Percentiles rank a stretch among this genome's conserved stretches.
These are phyloP conservation scores for Mimas tiliae DNA, from an alignment of 2,888 invertebrate species.

Conservation along the genomic window DNA sequence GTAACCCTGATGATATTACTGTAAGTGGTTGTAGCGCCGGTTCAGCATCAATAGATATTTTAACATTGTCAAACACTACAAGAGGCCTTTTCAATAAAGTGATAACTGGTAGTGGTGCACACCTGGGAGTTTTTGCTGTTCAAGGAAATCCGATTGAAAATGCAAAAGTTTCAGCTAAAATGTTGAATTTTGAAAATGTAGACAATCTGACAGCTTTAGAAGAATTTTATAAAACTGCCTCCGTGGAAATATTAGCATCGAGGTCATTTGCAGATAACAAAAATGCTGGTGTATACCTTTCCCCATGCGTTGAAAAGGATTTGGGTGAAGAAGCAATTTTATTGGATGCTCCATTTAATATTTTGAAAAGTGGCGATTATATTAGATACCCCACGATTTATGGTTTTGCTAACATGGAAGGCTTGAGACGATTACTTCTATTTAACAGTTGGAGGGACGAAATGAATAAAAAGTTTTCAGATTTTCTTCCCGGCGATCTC, in stretches of 20 bases:
- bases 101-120: constrained; percentile 54
- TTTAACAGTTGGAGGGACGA: constrained; percentile 39
- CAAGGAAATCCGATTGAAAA: constrained; percentile 51
- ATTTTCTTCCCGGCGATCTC: constrained; percentile 44
- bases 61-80: constrained; percentile 49
- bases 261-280: not conserved
- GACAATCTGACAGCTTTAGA: constrained; percentile 49
- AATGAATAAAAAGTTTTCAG: constrained; percentile 46
- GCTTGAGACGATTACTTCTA: too few species aligned
- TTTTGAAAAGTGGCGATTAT: constrained; percentile 37
- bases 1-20: constrained; percentile 58
- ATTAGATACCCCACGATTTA: constrained; percentile 43
- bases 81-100: constrained; percentile 54
- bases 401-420: constrained; percentile 56
- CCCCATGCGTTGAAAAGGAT: constrained; percentile 47
- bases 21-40: constrained; percentile 59
- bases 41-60: constrained; percentile 48
- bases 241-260: constrained; percentile 34
- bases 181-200: constrained; percentile 42
- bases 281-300: constrained; percentile 32
- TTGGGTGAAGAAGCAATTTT: constrained; percentile 43
- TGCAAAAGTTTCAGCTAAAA: constrained; percentile 49
- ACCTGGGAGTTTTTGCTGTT: constrained; percentile 42
- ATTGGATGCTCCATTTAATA: constrained; percentile 41
- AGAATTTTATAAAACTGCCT: constrained; percentile 50